Conservation (phyloP, 2,113 vertebrate genomes). For the Syngnathus scovelli region DNA sequence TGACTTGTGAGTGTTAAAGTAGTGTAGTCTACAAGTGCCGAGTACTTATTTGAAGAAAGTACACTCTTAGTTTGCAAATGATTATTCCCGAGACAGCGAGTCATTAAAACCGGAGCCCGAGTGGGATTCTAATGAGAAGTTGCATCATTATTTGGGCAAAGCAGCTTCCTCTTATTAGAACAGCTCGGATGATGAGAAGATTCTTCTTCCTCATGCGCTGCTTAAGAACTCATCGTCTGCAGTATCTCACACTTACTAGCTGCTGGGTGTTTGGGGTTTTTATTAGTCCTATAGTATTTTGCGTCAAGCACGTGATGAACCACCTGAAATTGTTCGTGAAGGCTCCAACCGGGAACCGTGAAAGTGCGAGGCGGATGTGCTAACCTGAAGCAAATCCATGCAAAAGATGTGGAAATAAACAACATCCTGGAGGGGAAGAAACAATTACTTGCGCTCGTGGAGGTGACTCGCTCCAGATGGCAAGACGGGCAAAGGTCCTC, state of each 20-base stretch:
- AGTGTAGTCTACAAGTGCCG: not conserved
- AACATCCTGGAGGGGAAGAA: conserved; percentile 24
- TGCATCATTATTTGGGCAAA: not conserved
- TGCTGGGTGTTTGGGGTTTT: not conserved
- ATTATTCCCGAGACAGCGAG: not conserved
- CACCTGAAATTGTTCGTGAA: too few species aligned
- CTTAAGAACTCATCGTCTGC: not conserved
- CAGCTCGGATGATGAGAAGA: not conserved
- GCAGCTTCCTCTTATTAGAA: not conserved
- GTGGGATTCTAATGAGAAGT: conserved; percentile 3
- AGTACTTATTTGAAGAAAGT: not conserved
- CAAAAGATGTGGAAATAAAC: conserved; percentile 15
- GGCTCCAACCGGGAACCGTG: too few species aligned
- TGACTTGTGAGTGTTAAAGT: not conserved
- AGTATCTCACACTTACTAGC: not conserved
- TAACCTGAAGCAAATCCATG: not conserved
- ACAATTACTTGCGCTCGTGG: conserved; percentile 27
- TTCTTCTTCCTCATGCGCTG: not conserved
- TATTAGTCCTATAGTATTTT: not conserved
- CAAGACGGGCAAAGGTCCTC: conserved; percentile 25
- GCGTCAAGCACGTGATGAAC: too few species aligned
- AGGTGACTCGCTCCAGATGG: conserved; percentile 53
- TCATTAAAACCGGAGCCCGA: not conserved
- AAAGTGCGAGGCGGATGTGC: too few species aligned
- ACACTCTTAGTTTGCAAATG: not conserved